Evolutionary conservation across 2,888 invertebrate genomes (phyloP), one percentile per base, ranked within the genome.

Genomic region (Disparrhopalites patrizii): DNA sequence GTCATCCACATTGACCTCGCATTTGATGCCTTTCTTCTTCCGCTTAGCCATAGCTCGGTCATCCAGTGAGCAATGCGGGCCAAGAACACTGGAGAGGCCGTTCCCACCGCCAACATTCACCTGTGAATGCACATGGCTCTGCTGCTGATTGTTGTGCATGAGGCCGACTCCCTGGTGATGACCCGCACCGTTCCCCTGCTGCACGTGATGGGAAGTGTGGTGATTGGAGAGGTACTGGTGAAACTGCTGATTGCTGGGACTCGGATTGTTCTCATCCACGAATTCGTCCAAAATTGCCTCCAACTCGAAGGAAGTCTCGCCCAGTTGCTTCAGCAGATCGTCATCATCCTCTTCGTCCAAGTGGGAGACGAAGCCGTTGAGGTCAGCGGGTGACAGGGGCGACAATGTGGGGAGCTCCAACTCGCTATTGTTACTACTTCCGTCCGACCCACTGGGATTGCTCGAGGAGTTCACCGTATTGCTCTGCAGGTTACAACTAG

Each of bases 251-350:
- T 70, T 67, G 38, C 50, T 23, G 31, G 61, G 73, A 50, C 62
- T 55, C 36, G 40, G 66, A 57, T 68, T 68, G 64, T 72, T 73
- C 20, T 72, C 72, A 61, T 75, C 73, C 27, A 73, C 73, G 63
- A 75, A 73, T 55, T 75, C 75, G 4, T 38, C 55, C 1, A 75
- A 66, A 54, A 75, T 73, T 2, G 75, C 78, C 77, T 93, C 93
- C 75, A 93, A 85, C 79, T 93, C 92, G 77, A 93, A 92, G 67
- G 90, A 86, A 62, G 90, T 87, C 76, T 92, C 92, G 36, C 88
- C 88, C 50, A 91, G 81, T 78, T 90, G 90, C 76, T 89, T 89
- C 77, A 91, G 86, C 68, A 91, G 85, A 76, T 91, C 90, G 73
- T 90, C 90, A 57, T 87, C 86, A 77, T 89, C 89, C 77, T 89